Percentiles rank a stretch among this genome's conserved stretches.
Evolutionary conservation across 2,797 vertebrate species (phyloP).

Genomic region (Masticophis lateralis): DNA sequence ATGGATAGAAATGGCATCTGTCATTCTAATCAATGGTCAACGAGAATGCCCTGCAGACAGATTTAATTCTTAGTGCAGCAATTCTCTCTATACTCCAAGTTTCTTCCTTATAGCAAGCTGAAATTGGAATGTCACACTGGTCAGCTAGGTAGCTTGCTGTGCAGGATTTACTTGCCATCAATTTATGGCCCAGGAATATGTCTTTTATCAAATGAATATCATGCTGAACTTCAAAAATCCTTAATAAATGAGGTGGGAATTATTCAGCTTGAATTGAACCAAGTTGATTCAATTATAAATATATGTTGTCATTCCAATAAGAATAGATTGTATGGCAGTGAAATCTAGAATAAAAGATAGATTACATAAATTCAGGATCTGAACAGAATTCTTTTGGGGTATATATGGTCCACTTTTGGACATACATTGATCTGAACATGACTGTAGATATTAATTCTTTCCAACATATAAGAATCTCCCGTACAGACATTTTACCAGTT

Average conservation of each 20-base stretch:
- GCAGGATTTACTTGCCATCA: neutral
- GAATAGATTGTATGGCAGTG: neutral
- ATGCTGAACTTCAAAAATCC: neutral
- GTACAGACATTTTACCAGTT: neutral
- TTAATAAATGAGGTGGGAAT: neutral
- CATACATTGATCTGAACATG: neutral
- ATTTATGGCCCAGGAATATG: neutral
- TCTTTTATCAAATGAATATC: neutral
- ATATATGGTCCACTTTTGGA: neutral
- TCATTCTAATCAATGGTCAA: constrained; percentile 19
- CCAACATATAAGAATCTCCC: neutral
- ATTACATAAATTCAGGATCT: neutral
- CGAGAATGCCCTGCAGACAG: constrained; percentile 6
- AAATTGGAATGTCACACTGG: neutral
- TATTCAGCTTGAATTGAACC: neutral
- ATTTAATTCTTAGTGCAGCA: constrained; percentile 12
- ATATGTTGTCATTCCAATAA: neutral
- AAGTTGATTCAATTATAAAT: neutral
- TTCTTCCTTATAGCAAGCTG: neutral
- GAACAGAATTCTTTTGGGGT: neutral
- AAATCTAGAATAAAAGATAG: neutral
- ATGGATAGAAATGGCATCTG: constrained; percentile 14
- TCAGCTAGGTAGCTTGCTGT: neutral
- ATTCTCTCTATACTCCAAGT: neutral
- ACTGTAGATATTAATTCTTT: neutral